Conservation (phyloP, 2,113 vertebrate species). For the Poeciliopsis occidentalis region DNA sequence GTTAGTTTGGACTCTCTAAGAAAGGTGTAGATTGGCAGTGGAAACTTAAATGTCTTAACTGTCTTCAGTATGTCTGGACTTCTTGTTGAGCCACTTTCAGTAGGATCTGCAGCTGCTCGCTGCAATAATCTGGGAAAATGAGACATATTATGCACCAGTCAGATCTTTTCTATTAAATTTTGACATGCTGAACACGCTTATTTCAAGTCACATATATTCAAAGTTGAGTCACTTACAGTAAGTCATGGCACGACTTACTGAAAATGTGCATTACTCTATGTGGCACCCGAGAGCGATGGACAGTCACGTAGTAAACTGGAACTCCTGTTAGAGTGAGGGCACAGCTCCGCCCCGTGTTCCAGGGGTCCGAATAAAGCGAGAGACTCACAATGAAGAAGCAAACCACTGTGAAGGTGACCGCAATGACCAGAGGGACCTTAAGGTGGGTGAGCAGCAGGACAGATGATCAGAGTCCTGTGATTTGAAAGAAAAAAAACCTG, state of each 20-base stretch:
- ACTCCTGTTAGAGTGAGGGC: constrained; percentile 89
- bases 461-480: background rate
- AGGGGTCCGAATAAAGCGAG: constrained; percentile 95
- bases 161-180: background rate
- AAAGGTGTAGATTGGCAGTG: background rate
- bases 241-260: constrained; percentile 68
- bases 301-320: constrained; percentile 87
- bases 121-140: constrained; percentile 65
- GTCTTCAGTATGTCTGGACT: constrained; percentile 75
- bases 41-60: background rate
- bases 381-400: constrained; percentile 94
- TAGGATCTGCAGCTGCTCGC: constrained; percentile 77
- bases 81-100: constrained; percentile 80
- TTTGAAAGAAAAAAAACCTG: background rate
- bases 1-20: background rate
- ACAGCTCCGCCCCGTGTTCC: constrained; percentile 90
- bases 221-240: no score
- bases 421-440: constrained; percentile 89
- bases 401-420: constrained; percentile 88
- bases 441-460: constrained; percentile 1
- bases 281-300: constrained; percentile 66
- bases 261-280: constrained; percentile 53
- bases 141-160: background rate
- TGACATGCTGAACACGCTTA: background rate
- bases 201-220: background rate